phyloP scores from a whole-genome alignment of 2,888 invertebrate species.

The Thyatira batis region DNA sequence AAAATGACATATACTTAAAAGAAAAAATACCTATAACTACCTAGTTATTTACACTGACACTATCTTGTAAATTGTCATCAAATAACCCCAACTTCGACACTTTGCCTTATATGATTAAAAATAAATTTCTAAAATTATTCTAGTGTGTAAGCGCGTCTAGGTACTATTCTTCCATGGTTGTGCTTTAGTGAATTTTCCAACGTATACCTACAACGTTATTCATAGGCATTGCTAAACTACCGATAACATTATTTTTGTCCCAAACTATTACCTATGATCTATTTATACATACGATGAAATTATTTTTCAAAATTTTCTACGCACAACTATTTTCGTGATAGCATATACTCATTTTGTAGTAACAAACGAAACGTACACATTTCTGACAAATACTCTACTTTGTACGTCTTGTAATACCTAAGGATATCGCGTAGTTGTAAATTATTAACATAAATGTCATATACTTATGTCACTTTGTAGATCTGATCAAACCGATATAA shows the following conservation, averaged over 20 bases:
- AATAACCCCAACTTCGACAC: conserved; percentile 77
- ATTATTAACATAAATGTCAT: conserved; percentile 14
- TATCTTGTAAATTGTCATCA: conserved; percentile 48
- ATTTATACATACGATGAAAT: conserved; percentile 59
- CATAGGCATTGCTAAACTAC: conserved; percentile 49
- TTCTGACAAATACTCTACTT: conserved; percentile 37
- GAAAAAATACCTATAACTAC: neutral
- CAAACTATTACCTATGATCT: conserved; percentile 46
- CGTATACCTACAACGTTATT: conserved; percentile 50
- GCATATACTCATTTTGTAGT: conserved; percentile 20
- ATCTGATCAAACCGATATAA: neutral
- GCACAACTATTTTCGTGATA: conserved; percentile 77
- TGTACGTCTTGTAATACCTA: conserved; percentile 20
- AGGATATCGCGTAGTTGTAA: conserved; percentile 19
- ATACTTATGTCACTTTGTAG: neutral
- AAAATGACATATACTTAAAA: neutral
- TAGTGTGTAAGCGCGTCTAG: conserved; percentile 78
- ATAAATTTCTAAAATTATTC: conserved; percentile 68
- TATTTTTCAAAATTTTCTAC: conserved; percentile 68
- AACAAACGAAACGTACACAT: conserved; percentile 25
- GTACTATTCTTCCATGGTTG: conserved; percentile 82
- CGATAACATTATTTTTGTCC: conserved; percentile 46
- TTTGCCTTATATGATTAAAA: conserved; percentile 78
- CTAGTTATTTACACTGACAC: conserved; percentile 2
- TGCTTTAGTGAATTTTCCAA: conserved; percentile 79